Evolutionary conservation across 2,797 vertebrate genomes (phyloP), one percentile per base, ranked within the genome.

Genomic region (Sebastolobus altivelis): DNA sequence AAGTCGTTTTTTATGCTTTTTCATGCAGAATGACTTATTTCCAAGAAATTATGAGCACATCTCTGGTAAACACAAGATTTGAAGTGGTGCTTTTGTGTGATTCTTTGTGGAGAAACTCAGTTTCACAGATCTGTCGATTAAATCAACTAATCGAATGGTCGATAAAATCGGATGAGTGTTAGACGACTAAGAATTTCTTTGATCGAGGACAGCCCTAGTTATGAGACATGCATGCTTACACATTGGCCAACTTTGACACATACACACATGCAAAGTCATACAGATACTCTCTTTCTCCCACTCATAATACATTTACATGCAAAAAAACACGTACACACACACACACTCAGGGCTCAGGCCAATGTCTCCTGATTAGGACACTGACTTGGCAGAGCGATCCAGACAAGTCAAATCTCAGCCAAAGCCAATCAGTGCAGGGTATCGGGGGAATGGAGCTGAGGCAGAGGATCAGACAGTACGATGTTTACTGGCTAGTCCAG

Each of bases 391-490:
- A 83, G 65, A 75, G 31, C 0, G 10, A 78, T 49, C 33, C 1
- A 67, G 69, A 74, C 66, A 62, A 76, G 14, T 68, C 69, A 82
- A 72, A 85, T 88, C 82, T 83, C 25, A 6, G 71, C 61, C 31
- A 83, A 87, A 86, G 77, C 79, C 80, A 85, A 88, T 84, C 85
- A 85, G 80, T 37, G 75, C 2, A 6, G 14, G 69, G 59, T 67
- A 81, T 60, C 8, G 6, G 63, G 66, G 20, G 68, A 81, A 75
- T 13, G 38, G 25, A 72, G 78, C 59, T 29, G 27, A 65, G 18
- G 59, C 38, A 33, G 59, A 59, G 14, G 49, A 52, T 62, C 43
- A 71, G 70, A 77, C 66, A 72, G 11, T 7, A 11, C 61, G 18
- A 63, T 77, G 68, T 73, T 75, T 72, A 68, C 71, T 25, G 8